Evolutionary conservation across 2,113 vertebrate genomes (phyloP).

Genomic region (Leptosomus discolor): DNA sequence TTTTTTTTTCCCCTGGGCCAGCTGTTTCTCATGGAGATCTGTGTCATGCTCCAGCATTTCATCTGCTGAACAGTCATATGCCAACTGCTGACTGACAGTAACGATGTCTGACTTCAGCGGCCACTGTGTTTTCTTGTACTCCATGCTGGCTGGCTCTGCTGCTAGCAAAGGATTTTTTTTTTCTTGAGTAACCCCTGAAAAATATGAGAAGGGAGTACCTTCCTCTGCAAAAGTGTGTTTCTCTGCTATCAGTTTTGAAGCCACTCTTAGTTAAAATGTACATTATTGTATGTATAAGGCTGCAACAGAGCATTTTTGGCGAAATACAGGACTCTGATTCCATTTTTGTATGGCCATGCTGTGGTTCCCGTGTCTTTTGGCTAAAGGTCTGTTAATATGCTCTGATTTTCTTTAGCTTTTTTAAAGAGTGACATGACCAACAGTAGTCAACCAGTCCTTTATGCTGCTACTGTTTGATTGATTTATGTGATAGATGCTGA

Average conservation of each 20-base stretch:
- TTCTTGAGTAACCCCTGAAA: neutral
- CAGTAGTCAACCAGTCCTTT: neutral
- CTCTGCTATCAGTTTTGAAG: neutral
- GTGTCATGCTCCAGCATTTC: neutral
- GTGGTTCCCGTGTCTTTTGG: neutral
- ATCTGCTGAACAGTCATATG: neutral
- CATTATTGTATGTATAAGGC: rapidly evolving
- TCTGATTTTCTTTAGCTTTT: neutral
- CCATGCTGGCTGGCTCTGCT: neutral
- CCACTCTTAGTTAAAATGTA: neutral
- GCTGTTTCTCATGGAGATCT: neutral
- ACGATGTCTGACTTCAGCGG: neutral
- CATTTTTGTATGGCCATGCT: neutral
- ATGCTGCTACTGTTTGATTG: neutral
- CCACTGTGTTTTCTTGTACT: neutral
- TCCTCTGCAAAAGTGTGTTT: neutral
- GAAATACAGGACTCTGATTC: neutral
- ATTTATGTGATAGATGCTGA: neutral
- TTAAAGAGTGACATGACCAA: neutral
- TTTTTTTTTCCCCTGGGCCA: neutral
- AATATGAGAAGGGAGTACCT: neutral
- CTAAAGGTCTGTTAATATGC: neutral
- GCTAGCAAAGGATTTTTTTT: neutral
- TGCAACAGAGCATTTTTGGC: neutral
- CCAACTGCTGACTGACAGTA: neutral